Conservation (phyloP, 2,113 vertebrate species). For the Dissostichus mawsoni region DNA sequence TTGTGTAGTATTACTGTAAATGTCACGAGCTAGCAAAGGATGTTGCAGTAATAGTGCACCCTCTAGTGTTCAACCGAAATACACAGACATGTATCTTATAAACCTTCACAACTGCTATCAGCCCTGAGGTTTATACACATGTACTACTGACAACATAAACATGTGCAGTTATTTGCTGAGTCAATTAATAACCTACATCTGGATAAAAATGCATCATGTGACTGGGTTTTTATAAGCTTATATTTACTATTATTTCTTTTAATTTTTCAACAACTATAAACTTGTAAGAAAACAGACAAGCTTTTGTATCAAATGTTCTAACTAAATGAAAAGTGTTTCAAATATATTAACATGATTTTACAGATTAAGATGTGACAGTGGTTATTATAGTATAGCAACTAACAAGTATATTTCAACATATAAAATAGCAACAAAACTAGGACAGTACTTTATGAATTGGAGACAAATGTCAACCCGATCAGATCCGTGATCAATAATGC, state of each 20-base stretch:
- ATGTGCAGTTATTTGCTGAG: background rate
- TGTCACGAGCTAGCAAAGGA: background rate
- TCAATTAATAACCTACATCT: background rate
- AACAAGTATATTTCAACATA: background rate
- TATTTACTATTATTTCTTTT: too few relatives aligned
- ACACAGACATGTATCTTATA: background rate
- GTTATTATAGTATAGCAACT: background rate
- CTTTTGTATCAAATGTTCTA: background rate
- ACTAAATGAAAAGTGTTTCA: background rate
- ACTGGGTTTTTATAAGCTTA: too few relatives aligned
- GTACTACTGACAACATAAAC: background rate
- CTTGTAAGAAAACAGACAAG: background rate
- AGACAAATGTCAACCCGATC: background rate
- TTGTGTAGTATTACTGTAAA: background rate
- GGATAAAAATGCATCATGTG: background rate
- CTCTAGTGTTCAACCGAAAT: conserved; percentile 62
- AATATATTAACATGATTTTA: background rate
- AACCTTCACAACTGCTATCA: background rate
- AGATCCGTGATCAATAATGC: background rate
- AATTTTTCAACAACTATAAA: background rate
- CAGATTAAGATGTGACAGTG: background rate
- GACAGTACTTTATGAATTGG: too few relatives aligned
- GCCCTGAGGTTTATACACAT: background rate
- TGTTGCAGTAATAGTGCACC: conserved; percentile 59
- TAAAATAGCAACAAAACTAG: background rate